phyloP scores from a whole-genome alignment of 2,113 vertebrate species.

The Rhea americana region DNA sequence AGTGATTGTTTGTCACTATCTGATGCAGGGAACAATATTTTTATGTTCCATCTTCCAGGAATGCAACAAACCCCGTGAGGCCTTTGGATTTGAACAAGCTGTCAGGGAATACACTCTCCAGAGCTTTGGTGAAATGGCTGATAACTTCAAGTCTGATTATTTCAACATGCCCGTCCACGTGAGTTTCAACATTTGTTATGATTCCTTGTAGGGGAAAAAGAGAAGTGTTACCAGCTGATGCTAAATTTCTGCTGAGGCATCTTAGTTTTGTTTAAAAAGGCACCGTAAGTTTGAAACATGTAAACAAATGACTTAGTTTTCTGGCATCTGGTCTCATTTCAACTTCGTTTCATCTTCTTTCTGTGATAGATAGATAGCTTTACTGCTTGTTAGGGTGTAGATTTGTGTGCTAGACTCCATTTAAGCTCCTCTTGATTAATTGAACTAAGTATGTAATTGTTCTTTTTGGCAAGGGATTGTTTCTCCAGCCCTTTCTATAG shows the following conservation, averaged over 20 bases:
- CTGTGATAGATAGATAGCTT: not conserved
- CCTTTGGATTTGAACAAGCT: conserved; percentile 97
- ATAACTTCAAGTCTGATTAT: conserved; percentile 99
- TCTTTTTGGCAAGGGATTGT: not conserved
- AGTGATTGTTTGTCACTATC: not conserved
- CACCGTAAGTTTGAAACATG: not conserved
- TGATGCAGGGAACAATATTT: not conserved
- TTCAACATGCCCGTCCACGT: conserved; percentile 99
- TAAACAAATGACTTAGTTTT: not conserved
- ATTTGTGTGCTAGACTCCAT: not conserved
- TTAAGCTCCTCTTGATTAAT: not conserved
- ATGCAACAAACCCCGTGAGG: conserved; percentile 96
- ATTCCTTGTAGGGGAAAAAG: conserved; percentile 31
- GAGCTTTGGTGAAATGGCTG: conserved; percentile 98
- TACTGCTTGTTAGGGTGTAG: not conserved
- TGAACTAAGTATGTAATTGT: not conserved
- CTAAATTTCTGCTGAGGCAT: not conserved
- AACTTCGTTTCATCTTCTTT: not conserved
- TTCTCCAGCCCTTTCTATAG: not conserved
- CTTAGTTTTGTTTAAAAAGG: conserved; percentile 15
- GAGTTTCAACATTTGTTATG: conserved; percentile 63
- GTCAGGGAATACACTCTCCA: conserved; percentile 94
- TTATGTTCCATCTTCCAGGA: conserved; percentile 78
- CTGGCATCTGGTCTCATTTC: not conserved
- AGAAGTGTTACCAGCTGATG: not conserved